phyloP scores from a whole-genome alignment of 2,113 vertebrate species.

The Peromyscus californicus region DNA sequence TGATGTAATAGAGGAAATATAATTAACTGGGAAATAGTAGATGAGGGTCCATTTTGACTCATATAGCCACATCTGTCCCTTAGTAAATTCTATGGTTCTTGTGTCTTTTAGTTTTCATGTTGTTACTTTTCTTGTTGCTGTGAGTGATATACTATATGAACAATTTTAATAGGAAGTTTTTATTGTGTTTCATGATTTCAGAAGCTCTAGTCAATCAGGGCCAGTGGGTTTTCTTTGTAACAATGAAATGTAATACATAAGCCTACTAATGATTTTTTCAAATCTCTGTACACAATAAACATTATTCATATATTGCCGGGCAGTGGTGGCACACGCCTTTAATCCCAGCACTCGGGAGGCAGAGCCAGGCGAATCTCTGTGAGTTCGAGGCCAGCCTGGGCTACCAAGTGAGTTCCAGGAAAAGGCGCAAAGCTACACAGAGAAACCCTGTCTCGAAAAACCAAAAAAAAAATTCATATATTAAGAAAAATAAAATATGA shows the following conservation, averaged over 20 bases:
- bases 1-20: not conserved
- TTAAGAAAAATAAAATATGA: not conserved
- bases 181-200: not conserved
- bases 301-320: not conserved
- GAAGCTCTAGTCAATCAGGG: not conserved
- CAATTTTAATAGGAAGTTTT: not conserved
- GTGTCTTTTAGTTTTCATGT: not conserved
- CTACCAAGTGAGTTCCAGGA: no score
- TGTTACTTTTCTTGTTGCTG: not conserved
- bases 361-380: no score
- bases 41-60: not conserved
- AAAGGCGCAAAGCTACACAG: no score
- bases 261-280: not conserved
- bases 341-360: no score
- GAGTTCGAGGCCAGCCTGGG: no score
- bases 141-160: not conserved
- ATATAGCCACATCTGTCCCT: not conserved
- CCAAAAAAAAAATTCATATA: no score
- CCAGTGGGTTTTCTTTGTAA: not conserved
- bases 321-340: no score
- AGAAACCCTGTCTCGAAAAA: no score
- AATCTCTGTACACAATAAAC: not conserved
- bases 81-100: not conserved
- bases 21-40: not conserved
- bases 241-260: not conserved